These are phyloP conservation scores for Pseudolaguvia tuberculata DNA, from an alignment of 2,113 vertebrate species.

Conservation along the genomic window DNA sequence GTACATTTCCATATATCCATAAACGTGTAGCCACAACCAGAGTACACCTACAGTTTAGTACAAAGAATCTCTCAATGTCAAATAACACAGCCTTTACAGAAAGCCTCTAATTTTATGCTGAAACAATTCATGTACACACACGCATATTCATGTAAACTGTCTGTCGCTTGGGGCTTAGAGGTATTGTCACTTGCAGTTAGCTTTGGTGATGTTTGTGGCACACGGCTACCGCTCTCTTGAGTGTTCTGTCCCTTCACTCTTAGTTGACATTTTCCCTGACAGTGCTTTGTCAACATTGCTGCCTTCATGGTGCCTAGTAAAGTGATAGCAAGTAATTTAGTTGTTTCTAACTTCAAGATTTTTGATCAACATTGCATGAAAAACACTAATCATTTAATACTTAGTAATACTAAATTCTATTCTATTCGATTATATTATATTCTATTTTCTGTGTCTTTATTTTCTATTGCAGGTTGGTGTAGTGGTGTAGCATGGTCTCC, in stretches of 20 bases:
- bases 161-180: constrained; percentile 54
- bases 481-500: too few relatives aligned
- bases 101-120: neutral
- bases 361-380: too few relatives aligned
- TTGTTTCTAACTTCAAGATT: neutral
- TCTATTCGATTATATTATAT: too few relatives aligned
- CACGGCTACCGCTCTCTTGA: constrained; percentile 55
- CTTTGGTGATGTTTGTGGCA: constrained; percentile 52
- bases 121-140: neutral
- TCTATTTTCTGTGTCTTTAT: too few relatives aligned
- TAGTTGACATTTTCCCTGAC: constrained; percentile 64
- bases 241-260: constrained; percentile 58
- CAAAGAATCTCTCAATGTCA: neutral
- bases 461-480: too few relatives aligned
- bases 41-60: neutral
- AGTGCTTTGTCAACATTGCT: constrained; percentile 12
- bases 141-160: constrained; percentile 8
- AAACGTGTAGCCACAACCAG: neutral
- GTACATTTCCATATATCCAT: neutral
- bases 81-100: neutral
- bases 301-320: neutral
- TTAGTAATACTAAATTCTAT: too few relatives aligned
- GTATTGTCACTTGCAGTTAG: constrained; percentile 63
- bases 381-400: too few relatives aligned
- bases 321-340: neutral